Evolutionary conservation across 2,888 invertebrate species (phyloP).

Genomic region (Pantelozetes paolii): DNA sequence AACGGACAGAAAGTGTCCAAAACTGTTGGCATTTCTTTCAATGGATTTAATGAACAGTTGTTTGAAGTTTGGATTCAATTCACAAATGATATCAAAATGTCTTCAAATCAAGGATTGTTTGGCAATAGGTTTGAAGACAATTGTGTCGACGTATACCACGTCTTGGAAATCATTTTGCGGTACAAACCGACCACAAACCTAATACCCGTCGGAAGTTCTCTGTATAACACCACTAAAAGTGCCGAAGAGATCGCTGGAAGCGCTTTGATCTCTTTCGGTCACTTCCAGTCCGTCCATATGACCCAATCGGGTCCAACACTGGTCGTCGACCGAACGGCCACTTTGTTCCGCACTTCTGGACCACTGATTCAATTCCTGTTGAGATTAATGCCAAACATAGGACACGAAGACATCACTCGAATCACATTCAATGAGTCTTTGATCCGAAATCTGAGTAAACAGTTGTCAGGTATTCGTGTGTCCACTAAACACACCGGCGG

Average conservation of each 20-base stretch:
- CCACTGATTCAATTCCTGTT: constrained; percentile 20
- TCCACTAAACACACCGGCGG: constrained; percentile 19
- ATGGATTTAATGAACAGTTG: neutral
- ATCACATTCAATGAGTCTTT: neutral
- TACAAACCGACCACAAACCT: constrained; percentile 58
- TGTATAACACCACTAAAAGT: neutral
- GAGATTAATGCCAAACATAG: constrained; percentile 21
- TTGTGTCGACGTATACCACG: constrained; percentile 94
- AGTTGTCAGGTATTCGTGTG: constrained; percentile 18
- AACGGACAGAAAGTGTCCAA: neutral
- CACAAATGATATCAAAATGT: constrained; percentile 1
- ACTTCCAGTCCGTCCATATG: constrained; percentile 38
- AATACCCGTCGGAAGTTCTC: constrained; percentile 29
- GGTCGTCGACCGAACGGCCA: constrained; percentile 39
- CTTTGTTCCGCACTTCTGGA: constrained; percentile 38
- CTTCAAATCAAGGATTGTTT: constrained; percentile 89
- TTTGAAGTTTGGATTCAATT: constrained; percentile 8
- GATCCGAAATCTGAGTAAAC: neutral
- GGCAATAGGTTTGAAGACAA: constrained; percentile 90
- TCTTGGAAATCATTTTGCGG: constrained; percentile 97
- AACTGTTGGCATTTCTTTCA: neutral
- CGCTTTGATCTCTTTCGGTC: constrained; percentile 39
- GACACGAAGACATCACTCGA: neutral
- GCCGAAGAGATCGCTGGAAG: neutral
- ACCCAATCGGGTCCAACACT: constrained; percentile 35